Base-by-base conservation (phyloP, 1,140 invertebrate species). In the Bombus superbus region DNA sequence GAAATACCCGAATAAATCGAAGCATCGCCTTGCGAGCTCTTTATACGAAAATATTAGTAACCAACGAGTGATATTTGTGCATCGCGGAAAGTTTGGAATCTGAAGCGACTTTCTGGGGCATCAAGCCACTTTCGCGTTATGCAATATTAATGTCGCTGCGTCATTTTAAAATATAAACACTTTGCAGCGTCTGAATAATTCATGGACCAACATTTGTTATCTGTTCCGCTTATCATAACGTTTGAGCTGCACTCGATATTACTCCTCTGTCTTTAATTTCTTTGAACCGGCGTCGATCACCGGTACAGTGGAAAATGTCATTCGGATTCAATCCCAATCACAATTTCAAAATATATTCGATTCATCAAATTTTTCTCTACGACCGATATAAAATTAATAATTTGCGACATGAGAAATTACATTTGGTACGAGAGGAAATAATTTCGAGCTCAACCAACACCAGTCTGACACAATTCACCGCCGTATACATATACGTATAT, bases 81-180 rank as follows among this genome's bases (percentile, higher is more conserved):
- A 42, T 10, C 69, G 44, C 11, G 32, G 40, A 47, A 89, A 89
- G 69, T 89, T 89, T 47, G 44, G 75, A 86, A 88, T 82, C 85
- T 69, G 79, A 53, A 80, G 81, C 74, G 75, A 89, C 79, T 86
- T 86, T 78, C 78, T 77, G 79, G 74, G 69, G 64, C 64, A 75
- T 80, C 88, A 78, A 88, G 87, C 86, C 75, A 88, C 85, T 87
- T 81, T 78, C 81, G 44, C 74, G 73, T 74, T 78, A 89, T 90
- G 81, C 88, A 90, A 90, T 89, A 90, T 90, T 90, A 84, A 90
- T 90, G 89, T 44, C 47, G 74, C 75, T 42, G 83, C 88, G 79
- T 88, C 87, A 88, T 85, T 89, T 89, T 86, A 89, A 89, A 89
- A 89, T 89, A 88, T 88, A 89, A 89, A 89, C 88, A 89, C 88